A percentile compares a stretch with the other conserved stretches of the same genome.
phyloP scores from a whole-genome alignment of 2,113 vertebrate species.

The Sinocyclocheilus anophthalmus region DNA sequence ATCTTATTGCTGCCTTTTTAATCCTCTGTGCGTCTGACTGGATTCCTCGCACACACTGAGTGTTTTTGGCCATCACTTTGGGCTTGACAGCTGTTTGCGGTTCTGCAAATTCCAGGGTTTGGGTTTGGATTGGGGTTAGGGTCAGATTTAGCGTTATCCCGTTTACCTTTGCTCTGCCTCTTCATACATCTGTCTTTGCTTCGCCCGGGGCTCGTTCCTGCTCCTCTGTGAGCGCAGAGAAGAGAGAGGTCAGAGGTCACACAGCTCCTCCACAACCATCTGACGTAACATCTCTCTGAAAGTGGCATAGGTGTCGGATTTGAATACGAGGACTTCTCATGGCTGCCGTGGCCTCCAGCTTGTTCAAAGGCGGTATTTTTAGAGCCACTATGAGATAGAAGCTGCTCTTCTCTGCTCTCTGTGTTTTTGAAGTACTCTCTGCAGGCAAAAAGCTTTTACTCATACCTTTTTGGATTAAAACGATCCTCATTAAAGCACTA shows the following conservation, averaged over 20 bases:
- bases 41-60: neutral
- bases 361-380: constrained; percentile 65
- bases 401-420: constrained; percentile 60
- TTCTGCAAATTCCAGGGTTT: neutral
- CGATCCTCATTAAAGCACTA: constrained; percentile 70
- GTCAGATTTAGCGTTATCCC: neutral
- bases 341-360: constrained; percentile 44
- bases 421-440: constrained; percentile 75
- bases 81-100: neutral
- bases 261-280: constrained; percentile 33
- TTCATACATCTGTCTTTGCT: constrained; percentile 17
- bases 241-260: constrained; percentile 29
- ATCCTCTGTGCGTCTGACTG: neutral
- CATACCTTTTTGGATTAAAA: constrained; percentile 71
- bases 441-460: constrained; percentile 70
- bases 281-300: constrained; percentile 53
- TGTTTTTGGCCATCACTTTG: neutral
- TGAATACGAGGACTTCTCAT: constrained; percentile 43
- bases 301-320: constrained; percentile 19
- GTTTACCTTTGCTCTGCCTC: neutral
- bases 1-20: constrained; percentile 37
- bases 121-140: neutral
- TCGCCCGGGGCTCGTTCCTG: constrained; percentile 8
- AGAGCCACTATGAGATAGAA: constrained; percentile 60
- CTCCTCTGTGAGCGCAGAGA: constrained; percentile 7